These are phyloP conservation scores for Tinea semifulvella DNA, from an alignment of 2,888 invertebrate species.

Conservation along the genomic window DNA sequence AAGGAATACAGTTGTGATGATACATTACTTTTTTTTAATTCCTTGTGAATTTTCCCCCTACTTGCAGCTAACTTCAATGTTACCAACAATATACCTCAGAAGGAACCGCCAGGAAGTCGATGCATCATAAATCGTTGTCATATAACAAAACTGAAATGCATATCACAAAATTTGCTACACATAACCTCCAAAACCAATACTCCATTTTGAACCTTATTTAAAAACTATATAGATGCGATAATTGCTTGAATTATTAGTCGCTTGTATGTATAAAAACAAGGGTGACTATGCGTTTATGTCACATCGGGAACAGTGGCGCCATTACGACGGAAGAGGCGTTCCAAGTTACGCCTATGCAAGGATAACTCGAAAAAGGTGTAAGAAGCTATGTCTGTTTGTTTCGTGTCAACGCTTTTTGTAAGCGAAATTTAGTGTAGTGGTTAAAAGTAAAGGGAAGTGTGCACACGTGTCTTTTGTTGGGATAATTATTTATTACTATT, in stretches of 20 bases:
- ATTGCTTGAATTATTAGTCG: neutral
- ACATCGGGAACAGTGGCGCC: slow-evolving; percentile 2
- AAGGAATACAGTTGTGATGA: too few relatives aligned
- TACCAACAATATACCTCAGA: neutral
- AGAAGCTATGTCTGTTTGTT: slow-evolving; percentile 2
- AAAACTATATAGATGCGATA: neutral
- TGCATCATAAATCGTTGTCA: slow-evolving; percentile 13
- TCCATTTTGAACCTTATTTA: too few relatives aligned
- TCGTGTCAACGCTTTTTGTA: too few relatives aligned
- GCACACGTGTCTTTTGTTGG: too few relatives aligned
- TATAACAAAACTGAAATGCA: slow-evolving; percentile 8
- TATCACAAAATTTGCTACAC: neutral
- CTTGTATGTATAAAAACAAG: slow-evolving; percentile 4
- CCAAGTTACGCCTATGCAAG: slow-evolving; percentile 3
- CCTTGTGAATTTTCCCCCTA: slow-evolving; percentile 4
- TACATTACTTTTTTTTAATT: too few relatives aligned
- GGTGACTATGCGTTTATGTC: slow-evolving; percentile 6
- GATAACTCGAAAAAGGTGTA: slow-evolving; percentile 9
- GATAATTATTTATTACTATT: too few relatives aligned
- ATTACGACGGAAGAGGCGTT: slow-evolving; percentile 7
- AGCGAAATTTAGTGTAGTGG: too few relatives aligned
- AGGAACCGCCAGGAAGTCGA: slow-evolving; percentile 11
- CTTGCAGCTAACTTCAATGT: neutral
- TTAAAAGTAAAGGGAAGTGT: too few relatives aligned
- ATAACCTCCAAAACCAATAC: neutral